Base-by-base conservation (phyloP, 2,113 vertebrate genomes). In the Aplodontia rufa region DNA sequence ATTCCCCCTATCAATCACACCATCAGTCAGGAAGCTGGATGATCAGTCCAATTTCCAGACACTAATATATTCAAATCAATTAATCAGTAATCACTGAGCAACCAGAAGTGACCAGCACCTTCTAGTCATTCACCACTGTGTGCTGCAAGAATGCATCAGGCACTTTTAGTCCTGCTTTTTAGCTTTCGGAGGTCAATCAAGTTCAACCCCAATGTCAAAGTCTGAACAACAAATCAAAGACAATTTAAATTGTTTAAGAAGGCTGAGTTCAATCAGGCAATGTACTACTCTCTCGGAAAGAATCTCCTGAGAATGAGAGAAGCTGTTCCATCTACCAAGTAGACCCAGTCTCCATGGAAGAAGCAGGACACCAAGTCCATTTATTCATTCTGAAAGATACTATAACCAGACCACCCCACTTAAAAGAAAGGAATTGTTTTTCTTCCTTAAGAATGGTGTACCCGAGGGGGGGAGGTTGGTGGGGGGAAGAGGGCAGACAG, bases 31-130 rank as follows among this genome's bases (percentile, higher is more conserved):
- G 37, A 95, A 83, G 47, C 28, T n/a, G 26, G 40, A 40, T 32
- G 13, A 76, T 40, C 14, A 71, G 40, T 90, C 45, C 80, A 81
- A 86, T 55, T 91, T 88, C 78, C 49, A 94, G 87, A 90, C 51
- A 75, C 60, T 72, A 79, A 91, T 62, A 87, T 37, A 81, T 87
- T 94, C 72, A 83, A 90, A 80, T 68, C 80, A 90, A 68, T 94
- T 60, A 84, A 69, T 93, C 88, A 88, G 37, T 3, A 82, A 68
- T 90, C 78, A 89, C 13, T 42, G 37, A 92, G 71, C 16, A 30
- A 93, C 89, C 32, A 95, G 28, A 58, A 91, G 75, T 60, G 5
- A 68, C 19, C 6, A 2, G 71, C 22, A 72, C 68, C 62, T 55
- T 74, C 55, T 12, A 89, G 37, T 37, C 19, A 13, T 17, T 55